Percentiles rank a stretch among this genome's conserved stretches.
Conservation (phyloP, 2,113 vertebrate genomes). For the Pardalotus punctatus region DNA sequence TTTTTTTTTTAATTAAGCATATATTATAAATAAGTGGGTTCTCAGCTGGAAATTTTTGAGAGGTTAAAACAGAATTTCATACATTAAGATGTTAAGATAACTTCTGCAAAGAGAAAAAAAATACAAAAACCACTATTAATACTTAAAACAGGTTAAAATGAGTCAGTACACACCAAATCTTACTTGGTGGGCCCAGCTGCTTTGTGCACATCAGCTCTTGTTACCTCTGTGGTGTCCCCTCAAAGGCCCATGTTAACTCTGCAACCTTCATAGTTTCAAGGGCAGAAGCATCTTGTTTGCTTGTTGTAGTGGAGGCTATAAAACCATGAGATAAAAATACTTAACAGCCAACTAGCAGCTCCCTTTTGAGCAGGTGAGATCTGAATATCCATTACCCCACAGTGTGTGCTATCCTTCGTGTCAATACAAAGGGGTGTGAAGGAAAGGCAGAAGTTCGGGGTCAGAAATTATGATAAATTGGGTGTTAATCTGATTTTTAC, state of each 20-base stretch:
- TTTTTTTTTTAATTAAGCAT: not conserved
- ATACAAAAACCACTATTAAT: not conserved
- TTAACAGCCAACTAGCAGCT: not conserved
- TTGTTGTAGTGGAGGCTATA: not conserved
- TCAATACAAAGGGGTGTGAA: not conserved
- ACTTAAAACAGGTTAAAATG: not conserved
- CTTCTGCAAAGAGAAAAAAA: not conserved
- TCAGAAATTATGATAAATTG: not conserved
- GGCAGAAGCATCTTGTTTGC: not conserved
- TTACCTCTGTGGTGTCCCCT: not conserved
- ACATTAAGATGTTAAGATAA: not conserved
- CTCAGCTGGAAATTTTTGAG: not conserved
- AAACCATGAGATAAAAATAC: conserved; percentile 13
- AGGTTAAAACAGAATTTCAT: not conserved
- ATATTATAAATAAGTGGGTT: not conserved
- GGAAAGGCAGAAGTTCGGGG: not conserved
- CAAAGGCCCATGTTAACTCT: not conserved
- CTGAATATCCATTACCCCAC: conserved; percentile 7
- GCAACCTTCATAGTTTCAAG: not conserved
- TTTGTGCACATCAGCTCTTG: not conserved
- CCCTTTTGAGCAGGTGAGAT: not conserved
- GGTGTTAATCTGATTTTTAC: not conserved
- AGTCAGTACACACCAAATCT: not conserved
- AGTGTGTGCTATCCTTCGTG: not conserved
- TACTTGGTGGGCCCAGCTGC: not conserved